These are phyloP conservation scores for Indri indri DNA, from an alignment of 2,113 vertebrate species.

Conservation along the genomic window DNA sequence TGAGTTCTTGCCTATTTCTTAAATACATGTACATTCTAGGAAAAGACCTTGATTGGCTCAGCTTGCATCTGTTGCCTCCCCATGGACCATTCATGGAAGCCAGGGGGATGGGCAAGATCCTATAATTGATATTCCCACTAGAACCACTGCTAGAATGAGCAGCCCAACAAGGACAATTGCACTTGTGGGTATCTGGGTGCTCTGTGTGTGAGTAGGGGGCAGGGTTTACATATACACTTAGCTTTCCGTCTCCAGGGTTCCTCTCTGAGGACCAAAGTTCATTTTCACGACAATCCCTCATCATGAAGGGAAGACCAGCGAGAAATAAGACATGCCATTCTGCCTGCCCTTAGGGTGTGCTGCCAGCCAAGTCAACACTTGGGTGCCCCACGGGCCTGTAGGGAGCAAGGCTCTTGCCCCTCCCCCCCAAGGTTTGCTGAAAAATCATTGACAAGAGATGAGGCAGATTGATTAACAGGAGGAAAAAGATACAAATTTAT, in stretches of 20 bases:
- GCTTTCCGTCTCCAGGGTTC: background rate
- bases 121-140: background rate
- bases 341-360: background rate
- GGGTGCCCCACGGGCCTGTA: too few relatives aligned
- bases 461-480: too few relatives aligned
- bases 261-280: background rate
- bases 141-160: background rate
- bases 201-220: background rate
- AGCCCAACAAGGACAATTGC: background rate
- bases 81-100: background rate
- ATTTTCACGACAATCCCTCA: background rate
- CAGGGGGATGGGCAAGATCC: background rate
- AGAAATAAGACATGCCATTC: background rate
- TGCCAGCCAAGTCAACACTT: background rate
- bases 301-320: background rate
- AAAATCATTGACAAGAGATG: too few relatives aligned
- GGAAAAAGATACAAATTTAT: too few relatives aligned
- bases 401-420: too few relatives aligned
- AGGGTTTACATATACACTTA: background rate
- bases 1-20: background rate
- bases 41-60: background rate
- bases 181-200: background rate
- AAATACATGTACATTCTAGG: background rate
- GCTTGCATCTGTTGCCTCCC: background rate
- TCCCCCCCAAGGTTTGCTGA: too few relatives aligned